A percentile compares a stretch with the other conserved stretches of the same genome.
Conservation (phyloP, 1,140 invertebrate genomes). For the Anastrepha obliqua region DNA sequence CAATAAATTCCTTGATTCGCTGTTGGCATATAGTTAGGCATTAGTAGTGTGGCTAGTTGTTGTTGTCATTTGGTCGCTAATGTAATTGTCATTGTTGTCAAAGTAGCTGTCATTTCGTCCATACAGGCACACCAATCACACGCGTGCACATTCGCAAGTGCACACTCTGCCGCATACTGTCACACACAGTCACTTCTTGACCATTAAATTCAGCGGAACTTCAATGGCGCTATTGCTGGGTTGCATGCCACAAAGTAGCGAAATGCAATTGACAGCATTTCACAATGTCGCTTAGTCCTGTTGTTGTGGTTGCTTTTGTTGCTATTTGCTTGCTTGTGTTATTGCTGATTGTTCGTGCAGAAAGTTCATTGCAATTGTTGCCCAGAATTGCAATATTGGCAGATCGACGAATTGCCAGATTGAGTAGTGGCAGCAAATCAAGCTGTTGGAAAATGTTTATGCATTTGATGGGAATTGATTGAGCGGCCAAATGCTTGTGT, state of each 20-base stretch:
- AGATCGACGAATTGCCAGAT: background rate
- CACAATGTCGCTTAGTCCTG: background rate
- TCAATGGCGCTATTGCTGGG: background rate
- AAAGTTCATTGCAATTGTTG: slow-evolving; percentile 31
- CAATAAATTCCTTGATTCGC: slow-evolving; percentile 22
- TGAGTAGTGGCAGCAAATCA: slow-evolving; percentile 19
- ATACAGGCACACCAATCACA: background rate
- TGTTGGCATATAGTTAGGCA: background rate
- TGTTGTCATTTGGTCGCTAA: background rate
- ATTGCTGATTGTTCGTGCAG: background rate
- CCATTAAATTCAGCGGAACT: background rate
- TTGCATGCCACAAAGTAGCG: slow-evolving; percentile 49
- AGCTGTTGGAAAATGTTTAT: background rate
- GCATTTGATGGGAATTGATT: background rate
- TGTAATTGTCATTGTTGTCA: slow-evolving; percentile 23
- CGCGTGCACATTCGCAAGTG: background rate
- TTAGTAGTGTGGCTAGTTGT: background rate
- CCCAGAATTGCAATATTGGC: background rate
- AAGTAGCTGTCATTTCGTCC: background rate
- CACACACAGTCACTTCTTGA: background rate
- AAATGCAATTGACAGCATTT: slow-evolving; percentile 16
- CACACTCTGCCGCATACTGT: too few relatives aligned
- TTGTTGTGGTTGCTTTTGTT: background rate
- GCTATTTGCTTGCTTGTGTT: background rate
- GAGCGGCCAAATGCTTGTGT: background rate